These are phyloP conservation scores for Neodontobutis hainanensis DNA, from an alignment of 2,113 vertebrate species.

Conservation along the genomic window DNA sequence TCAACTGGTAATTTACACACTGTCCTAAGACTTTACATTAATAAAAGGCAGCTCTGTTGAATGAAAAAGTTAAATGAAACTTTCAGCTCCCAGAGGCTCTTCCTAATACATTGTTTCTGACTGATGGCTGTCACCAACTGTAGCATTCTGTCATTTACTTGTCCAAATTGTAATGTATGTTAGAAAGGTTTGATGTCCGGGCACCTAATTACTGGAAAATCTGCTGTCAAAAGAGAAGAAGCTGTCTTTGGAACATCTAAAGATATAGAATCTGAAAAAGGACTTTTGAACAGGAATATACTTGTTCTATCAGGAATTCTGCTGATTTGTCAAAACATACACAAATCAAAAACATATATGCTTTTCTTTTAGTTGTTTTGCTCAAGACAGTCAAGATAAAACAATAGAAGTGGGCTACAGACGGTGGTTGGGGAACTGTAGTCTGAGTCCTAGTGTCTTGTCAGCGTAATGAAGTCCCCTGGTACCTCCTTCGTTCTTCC, in stretches of 20 bases:
- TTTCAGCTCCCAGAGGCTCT: slow-evolving; percentile 46
- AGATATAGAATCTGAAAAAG: no score
- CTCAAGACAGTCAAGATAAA: slow-evolving; percentile 8
- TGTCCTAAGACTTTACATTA: no score
- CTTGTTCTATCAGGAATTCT: neutral
- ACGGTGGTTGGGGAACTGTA: slow-evolving; percentile 25
- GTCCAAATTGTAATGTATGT: slow-evolving; percentile 54
- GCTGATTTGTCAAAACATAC: neutral
- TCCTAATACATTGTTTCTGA: slow-evolving; percentile 42
- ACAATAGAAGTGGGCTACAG: slow-evolving; percentile 19
- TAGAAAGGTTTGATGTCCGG: slow-evolving; percentile 33
- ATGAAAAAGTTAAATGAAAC: slow-evolving; percentile 2
- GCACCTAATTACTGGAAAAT: slow-evolving; percentile 43
- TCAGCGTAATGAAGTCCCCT: slow-evolving; percentile 77
- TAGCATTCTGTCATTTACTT: slow-evolving; percentile 55
- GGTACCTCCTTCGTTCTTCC: slow-evolving; percentile 61
- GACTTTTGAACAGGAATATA: no score
- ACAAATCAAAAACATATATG: neutral
- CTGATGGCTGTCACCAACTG: slow-evolving; percentile 62
- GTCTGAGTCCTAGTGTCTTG: slow-evolving; percentile 52
- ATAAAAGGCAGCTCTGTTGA: slow-evolving; percentile 12
- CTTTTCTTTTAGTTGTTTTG: slow-evolving; percentile 9
- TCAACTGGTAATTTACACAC: no score
- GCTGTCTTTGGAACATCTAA: no score
- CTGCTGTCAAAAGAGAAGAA: slow-evolving; percentile 35